These are phyloP conservation scores for Fregata magnificens DNA, from an alignment of 2,113 vertebrate genomes.

Conservation along the genomic window DNA sequence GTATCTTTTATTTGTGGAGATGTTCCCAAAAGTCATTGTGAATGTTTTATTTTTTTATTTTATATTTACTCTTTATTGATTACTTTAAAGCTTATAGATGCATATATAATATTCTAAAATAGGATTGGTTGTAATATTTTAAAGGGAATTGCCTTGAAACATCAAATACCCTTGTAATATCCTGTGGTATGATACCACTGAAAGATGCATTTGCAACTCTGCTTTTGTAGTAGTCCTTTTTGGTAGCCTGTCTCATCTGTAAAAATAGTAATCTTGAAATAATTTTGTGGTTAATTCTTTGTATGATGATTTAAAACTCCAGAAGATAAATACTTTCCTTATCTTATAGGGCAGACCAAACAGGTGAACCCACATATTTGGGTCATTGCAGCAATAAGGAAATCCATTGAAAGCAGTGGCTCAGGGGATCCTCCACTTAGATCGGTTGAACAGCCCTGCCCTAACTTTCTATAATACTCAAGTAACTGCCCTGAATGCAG, in stretches of 20 bases:
- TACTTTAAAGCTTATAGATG: neutral
- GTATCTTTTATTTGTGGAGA: neutral
- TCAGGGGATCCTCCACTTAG: neutral
- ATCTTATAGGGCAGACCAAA: neutral
- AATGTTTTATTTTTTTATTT: neutral
- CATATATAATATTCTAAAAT: neutral
- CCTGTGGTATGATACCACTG: neutral
- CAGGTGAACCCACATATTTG: neutral
- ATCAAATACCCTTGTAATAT: neutral
- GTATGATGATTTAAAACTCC: neutral
- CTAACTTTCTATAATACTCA: neutral
- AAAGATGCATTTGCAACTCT: neutral
- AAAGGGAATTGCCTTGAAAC: neutral
- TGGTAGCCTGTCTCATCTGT: neutral
- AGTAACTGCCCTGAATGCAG: neutral
- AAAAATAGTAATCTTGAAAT: neutral
- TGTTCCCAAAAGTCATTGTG: neutral
- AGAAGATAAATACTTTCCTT: neutral
- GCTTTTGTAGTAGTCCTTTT: neutral
- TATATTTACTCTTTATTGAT: neutral
- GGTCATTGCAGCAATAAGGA: neutral
- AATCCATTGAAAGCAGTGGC: neutral
- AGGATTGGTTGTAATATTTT: neutral
- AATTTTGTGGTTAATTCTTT: neutral
- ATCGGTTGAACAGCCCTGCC: neutral